Conservation (phyloP, 2,888 invertebrate genomes). For the Diadegma fenestrale region DNA sequence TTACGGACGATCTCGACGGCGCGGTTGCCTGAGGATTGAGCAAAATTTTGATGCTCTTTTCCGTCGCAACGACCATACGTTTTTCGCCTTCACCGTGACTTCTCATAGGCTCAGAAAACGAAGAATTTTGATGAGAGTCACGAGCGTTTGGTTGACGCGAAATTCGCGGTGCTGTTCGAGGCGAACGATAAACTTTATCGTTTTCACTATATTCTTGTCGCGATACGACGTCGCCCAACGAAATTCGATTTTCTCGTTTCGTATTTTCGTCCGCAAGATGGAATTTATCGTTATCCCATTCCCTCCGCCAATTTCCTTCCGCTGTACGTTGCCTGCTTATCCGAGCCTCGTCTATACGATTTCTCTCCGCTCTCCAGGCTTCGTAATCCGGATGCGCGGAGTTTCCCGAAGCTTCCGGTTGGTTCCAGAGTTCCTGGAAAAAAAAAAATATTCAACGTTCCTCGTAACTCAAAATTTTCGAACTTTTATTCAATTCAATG, state of each 20-base stretch:
- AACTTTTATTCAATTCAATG: no score
- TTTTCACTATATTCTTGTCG: conserved; percentile 56
- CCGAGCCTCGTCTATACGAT: conserved; percentile 84
- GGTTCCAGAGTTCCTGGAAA: conserved; percentile 62
- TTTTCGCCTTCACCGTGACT: conserved; percentile 72
- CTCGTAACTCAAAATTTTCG: no score
- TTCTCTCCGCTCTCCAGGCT: conserved; percentile 84
- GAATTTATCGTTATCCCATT: conserved; percentile 84
- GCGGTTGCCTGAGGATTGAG: conserved; percentile 74
- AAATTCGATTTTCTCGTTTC: conserved; percentile 66
- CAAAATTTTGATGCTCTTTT: conserved; percentile 79
- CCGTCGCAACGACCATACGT: conserved; percentile 76
- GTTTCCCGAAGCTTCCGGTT: conserved; percentile 47
- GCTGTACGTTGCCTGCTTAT: conserved; percentile 84
- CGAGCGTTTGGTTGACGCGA: conserved; percentile 72
- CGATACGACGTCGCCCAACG: conserved; percentile 51
- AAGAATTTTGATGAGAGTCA: conserved; percentile 75
- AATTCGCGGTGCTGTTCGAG: conserved; percentile 32
- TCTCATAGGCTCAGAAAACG: conserved; percentile 58
- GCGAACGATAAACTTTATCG: conserved; percentile 56
- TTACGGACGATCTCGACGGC: conserved; percentile 75
- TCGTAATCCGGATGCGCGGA: conserved; percentile 81
- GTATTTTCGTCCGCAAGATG: conserved; percentile 71
- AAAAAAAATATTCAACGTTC: neutral
- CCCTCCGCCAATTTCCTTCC: conserved; percentile 85